Conservation (phyloP, 2,797 vertebrate species). For the Miichthys miiuy region DNA sequence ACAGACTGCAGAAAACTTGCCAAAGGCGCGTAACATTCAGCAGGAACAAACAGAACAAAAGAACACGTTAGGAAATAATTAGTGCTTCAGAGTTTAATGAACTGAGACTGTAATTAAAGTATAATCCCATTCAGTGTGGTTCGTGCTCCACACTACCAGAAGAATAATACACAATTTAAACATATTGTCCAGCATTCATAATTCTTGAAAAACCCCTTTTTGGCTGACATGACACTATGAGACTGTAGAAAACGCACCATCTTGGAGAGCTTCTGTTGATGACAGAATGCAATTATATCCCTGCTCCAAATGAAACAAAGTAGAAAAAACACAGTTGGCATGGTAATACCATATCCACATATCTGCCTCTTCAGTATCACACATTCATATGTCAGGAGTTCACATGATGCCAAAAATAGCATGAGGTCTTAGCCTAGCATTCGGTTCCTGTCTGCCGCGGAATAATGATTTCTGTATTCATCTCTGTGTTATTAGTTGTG, state of each 20-base stretch:
- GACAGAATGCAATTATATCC: constrained; percentile 25
- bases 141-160: background rate
- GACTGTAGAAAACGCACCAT: background rate
- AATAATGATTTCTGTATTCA: constrained; percentile 49
- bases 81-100: constrained; percentile 41
- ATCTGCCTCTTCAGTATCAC: constrained; percentile 33
- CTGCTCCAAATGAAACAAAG: constrained; percentile 18
- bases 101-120: constrained; percentile 56
- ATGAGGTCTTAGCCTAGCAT: constrained; percentile 1
- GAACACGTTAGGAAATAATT: constrained; percentile 49
- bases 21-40: constrained; percentile 45
- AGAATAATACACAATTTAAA: constrained; percentile 27
- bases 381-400: constrained; percentile 41
- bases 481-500: constrained; percentile 49
- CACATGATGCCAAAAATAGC: constrained; percentile 56
- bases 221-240: background rate
- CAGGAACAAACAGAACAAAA: constrained; percentile 21
- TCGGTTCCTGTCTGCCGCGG: constrained; percentile 7
- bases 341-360: constrained; percentile 26
- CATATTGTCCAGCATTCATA: constrained; percentile 9
- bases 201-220: background rate
- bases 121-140: constrained; percentile 32
- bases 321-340: constrained; percentile 31
- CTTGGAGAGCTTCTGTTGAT: background rate
- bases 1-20: background rate